Evolutionary conservation across 2,797 vertebrate genomes (phyloP), one percentile per base, ranked within the genome.

Genomic region (Dendrocincla fuliginosa): DNA sequence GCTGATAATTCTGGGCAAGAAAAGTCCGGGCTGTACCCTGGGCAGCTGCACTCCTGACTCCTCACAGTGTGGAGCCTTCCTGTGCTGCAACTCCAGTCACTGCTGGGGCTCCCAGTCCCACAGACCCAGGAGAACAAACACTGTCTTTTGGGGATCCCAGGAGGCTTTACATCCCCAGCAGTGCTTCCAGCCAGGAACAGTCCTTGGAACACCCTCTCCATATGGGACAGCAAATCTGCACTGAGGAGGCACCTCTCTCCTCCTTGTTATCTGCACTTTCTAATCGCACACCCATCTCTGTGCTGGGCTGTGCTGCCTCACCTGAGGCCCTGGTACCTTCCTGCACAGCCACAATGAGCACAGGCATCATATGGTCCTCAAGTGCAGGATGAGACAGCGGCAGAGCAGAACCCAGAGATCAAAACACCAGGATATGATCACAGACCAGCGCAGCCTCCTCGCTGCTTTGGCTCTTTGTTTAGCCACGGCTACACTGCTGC

Each of bases 41-140:
- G 11, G 57, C 0, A 2, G 78, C 84, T 4, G 0, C 0, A 0
- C 37, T 90, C 15, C 49, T 1, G 1, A 17, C 20, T 53, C 18
- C 60, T 27, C 13, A 6, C 49, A 0, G 4, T 1, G 5, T 32
- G 52, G n/a, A 17, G 60, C 46, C 0, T 0, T 39, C 52, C 88
- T n/a, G 61, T 30, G 57, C 32, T 8, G 1, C 7, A 0, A 11
- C 60, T 16, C 70, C 41, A 11, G 47, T 55, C 0, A 0, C 65
- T 33, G 56, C 60, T 1, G 22, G 39, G 47, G 30, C 42, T 52
- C n/a, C 55, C 0, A 1, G 9, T 14, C 27, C 25, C 1, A 0
- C 63, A 84, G 19, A 11, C 5, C n/a, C 10, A 6, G 27, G 20
- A 4, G 1, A 49, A 9, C 0, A 1, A 47, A 23, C 6, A 2